A percentile compares a stretch with the other conserved stretches of the same genome.
phyloP scores from a whole-genome alignment of 2,797 vertebrate species.

The Paramormyrops hopkinsi region DNA sequence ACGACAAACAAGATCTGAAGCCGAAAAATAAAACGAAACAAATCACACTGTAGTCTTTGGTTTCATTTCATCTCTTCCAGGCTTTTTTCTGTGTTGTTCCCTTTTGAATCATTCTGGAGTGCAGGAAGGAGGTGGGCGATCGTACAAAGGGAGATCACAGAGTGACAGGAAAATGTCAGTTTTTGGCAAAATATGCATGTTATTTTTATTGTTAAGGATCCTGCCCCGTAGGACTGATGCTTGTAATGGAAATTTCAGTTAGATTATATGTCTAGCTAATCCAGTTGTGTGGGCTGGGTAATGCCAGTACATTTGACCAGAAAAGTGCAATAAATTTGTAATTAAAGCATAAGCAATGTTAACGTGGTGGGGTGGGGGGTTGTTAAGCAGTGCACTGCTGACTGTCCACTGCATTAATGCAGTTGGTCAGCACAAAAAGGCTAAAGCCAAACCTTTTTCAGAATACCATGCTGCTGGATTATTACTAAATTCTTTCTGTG shows the following conservation, averaged over 20 bases:
- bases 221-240: neutral
- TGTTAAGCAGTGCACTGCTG: neutral
- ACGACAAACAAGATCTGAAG: neutral
- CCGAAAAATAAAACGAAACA: neutral
- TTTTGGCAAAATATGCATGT: neutral
- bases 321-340: neutral
- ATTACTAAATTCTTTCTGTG: slow-evolving; percentile 67
- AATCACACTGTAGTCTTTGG: neutral
- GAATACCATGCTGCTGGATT: slow-evolving; percentile 53
- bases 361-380: neutral
- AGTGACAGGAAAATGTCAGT: neutral
- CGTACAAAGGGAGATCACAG: neutral
- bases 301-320: neutral
- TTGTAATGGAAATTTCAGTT: slow-evolving; percentile 1
- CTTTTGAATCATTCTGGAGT: neutral
- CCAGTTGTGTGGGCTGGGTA: neutral
- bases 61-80: neutral
- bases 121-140: neutral
- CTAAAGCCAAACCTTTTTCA: slow-evolving; percentile 64
- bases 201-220: neutral
- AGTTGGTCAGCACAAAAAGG: slow-evolving; percentile 52
- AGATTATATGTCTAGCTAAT: neutral
- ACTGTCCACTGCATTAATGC: slow-evolving; percentile 58
- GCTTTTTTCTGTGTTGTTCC: neutral
- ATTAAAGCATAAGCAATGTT: neutral